Evolutionary conservation across 2,113 vertebrate genomes (phyloP), one percentile per base, ranked within the genome.

Genomic region (Chaenogobius annularis): DNA sequence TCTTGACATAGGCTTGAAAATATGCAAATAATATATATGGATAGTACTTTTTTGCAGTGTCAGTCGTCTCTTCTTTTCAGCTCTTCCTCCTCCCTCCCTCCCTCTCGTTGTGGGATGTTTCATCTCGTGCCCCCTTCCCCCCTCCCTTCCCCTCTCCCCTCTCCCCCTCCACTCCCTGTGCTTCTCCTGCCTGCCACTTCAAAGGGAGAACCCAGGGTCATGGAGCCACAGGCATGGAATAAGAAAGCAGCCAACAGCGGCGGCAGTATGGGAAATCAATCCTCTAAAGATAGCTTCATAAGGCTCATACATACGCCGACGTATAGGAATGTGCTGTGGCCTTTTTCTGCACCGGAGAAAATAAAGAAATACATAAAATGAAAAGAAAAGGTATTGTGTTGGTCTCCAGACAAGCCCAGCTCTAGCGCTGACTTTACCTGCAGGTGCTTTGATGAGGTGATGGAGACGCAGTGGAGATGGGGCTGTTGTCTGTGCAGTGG

Each of bases 161-260:
- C 93, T 91, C 78, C 84, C 87, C 84, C 90, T 91, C 88, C 92
- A 95, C 92, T 94, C 95, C 95, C 93, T 92, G 93, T 93, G 94
- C 93, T 93, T 26, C 55, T 58, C 55, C 93, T 94, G 93, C 94
- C 93, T 95, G 95, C 95, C 93, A 94, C 95, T 97, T 98, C 96
- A 96, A 98, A 98, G 94, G 22, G 93, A 95, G 95, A 95, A 96
- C 95, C 96, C 95, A 92, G 95, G 96, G 95, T 98, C 96, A 96
- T 77, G 79, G 94, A 96, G 95, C 95, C 93, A 94, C 94, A 94
- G 95, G 95, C 90, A 83, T 86, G 50, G 93, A 94, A 88, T 96
- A 97, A 95, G 93, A 96, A 97, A 95, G 95, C 92, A 95, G 95
- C 95, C 95, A 93, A 93, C 91, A 87, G 90, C 90, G 84, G 47